Evolutionary conservation across 2,888 invertebrate genomes (phyloP), one percentile per base, ranked within the genome.

Genomic region (Dicycla oo): DNA sequence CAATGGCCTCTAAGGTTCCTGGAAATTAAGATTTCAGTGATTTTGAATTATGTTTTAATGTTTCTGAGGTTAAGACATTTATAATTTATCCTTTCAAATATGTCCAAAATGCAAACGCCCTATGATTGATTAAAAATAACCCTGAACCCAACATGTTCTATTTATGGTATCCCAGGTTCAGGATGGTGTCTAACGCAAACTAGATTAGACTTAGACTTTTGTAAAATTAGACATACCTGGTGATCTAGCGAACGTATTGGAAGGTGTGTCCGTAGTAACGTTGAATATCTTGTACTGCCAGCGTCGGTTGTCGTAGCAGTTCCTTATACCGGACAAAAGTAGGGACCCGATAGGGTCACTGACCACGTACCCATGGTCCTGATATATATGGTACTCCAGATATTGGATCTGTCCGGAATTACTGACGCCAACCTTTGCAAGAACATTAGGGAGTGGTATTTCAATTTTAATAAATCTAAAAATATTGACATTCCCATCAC

Each of bases 341-440:
- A 92, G 47, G 0, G 83, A 58, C 0, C 92, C 84, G 4, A 96
- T 86, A 0, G 93, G 86, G 77, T 98, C 98, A 80, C 97, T 96
- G 0, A 93, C 83, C 0, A 91, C 86, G 62, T 93, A 95, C 0
- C 97, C 97, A 62, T 94, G 92, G 85, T 97, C 97, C 68, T 96
- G 92, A 71, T 96, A 97, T 40, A 97, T 86, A 18, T 93, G 92
- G 58, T 94, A 95, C 69, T 97, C 96, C 43, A 98, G 83, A 70
- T 97, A 97, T 65, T 97, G 97, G 64, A 98, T 97, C 67, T 96
- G 96, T 1, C 98, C 98, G 0, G 96, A 91, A 47, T 96, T 92
- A 84, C 97, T 95, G 0, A 97, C 96, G 7, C 96, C 97, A 15
- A 95, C 89, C 94, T 94, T 81, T 63, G n/a, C 58, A 54, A 38